These are phyloP conservation scores for Araneus ventricosus DNA, from an alignment of 1,140 invertebrate species.

Conservation along the genomic window DNA sequence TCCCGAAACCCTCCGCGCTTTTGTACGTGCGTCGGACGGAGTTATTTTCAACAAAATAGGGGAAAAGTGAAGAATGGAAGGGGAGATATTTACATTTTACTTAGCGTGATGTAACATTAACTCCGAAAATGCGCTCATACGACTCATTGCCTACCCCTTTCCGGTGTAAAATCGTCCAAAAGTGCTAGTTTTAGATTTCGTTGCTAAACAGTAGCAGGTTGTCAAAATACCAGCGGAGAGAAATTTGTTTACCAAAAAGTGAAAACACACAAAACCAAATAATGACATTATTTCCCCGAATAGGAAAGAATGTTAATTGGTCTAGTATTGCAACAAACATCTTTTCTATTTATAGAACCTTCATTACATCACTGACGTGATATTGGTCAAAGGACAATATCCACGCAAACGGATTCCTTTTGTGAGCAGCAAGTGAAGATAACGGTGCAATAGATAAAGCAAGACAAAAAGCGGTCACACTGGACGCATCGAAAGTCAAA, in stretches of 20 bases:
- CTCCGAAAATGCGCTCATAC: too few relatives aligned
- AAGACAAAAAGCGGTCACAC: neutral
- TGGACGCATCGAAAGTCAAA: constrained; percentile 12
- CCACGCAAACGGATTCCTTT: neutral
- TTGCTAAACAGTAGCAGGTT: too few relatives aligned
- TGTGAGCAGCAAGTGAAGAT: neutral
- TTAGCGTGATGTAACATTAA: too few relatives aligned
- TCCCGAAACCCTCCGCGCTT: too few relatives aligned
- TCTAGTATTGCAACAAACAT: neutral
- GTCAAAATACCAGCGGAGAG: too few relatives aligned
- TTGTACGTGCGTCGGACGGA: too few relatives aligned
- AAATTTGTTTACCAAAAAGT: neutral
- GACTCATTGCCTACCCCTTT: too few relatives aligned
- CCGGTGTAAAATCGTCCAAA: too few relatives aligned
- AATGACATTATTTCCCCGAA: neutral
- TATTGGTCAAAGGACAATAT: constrained; percentile 15
- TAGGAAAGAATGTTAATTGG: neutral
- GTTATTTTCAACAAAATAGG: too few relatives aligned
- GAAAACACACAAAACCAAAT: neutral
- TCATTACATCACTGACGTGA: neutral
- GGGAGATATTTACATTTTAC: too few relatives aligned
- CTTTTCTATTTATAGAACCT: neutral
- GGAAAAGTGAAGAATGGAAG: too few relatives aligned
- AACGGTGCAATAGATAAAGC: neutral
- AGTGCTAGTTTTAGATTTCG: too few relatives aligned